These are phyloP conservation scores for Procavia capensis DNA, from an alignment of 2,113 vertebrate genomes.

Conservation along the genomic window DNA sequence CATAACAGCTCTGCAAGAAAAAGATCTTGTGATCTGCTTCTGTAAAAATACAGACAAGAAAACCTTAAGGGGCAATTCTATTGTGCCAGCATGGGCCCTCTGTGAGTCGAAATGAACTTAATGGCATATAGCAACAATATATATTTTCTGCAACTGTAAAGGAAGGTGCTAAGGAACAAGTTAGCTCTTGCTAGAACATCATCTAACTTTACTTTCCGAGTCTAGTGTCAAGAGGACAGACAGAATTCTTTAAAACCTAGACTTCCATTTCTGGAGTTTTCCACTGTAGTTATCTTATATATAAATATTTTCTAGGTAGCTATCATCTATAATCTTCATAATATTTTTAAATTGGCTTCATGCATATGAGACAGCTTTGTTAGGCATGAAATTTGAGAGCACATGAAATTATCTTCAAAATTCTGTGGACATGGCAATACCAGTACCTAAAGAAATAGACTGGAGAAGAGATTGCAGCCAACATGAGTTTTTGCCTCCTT, in stretches of 20 bases:
- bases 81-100: not conserved
- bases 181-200: not conserved
- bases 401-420: not conserved
- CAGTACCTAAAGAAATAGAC: not conserved
- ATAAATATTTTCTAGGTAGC: not conserved
- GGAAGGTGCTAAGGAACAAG: too few species aligned
- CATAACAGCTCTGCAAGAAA: not conserved
- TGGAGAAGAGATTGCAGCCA: not conserved
- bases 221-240: not conserved
- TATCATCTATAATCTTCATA: too few species aligned
- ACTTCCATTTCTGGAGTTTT: not conserved
- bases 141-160: fast-evolving
- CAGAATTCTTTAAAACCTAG: not conserved
- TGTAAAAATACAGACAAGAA: too few species aligned
- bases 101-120: not conserved
- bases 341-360: not conserved
- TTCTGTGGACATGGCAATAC: fast-evolving
- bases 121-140: not conserved
- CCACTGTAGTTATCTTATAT: not conserved
- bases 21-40: not conserved
- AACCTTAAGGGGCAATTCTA: not conserved
- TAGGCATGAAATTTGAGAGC: not conserved
- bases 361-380: not conserved
- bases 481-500: fast-evolving
- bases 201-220: not conserved